Evolutionary conservation across 2,113 vertebrate species (phyloP).

Genomic region (Gavialis gangeticus): DNA sequence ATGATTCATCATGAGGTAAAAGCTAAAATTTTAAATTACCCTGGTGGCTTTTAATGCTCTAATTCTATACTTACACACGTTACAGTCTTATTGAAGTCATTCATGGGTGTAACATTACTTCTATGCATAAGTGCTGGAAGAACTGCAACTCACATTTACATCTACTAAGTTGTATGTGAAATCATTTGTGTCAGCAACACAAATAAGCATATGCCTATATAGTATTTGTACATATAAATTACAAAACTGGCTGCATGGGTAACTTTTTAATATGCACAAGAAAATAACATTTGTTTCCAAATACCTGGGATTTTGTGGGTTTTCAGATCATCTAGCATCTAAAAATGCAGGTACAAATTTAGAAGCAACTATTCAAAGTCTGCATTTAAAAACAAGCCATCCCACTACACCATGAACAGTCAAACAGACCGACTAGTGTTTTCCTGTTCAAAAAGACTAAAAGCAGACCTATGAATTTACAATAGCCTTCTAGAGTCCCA

Average conservation of each 20-base stretch:
- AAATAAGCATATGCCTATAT: not conserved
- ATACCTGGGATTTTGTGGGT: not conserved
- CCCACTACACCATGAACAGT: not conserved
- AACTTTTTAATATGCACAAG: not conserved
- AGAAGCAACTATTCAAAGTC: not conserved
- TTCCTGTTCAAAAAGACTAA: not conserved
- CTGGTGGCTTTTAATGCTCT: not conserved
- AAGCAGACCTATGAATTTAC: not conserved
- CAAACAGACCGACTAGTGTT: not conserved
- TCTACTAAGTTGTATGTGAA: not conserved
- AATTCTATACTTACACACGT: not conserved
- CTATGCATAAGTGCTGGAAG: not conserved
- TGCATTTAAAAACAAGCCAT: not conserved
- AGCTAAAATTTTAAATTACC: not conserved
- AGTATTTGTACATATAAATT: not conserved
- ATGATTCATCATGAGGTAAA: not conserved
- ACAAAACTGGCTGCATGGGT: not conserved
- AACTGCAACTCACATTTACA: not conserved
- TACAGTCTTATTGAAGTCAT: not conserved
- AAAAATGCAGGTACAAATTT: not conserved
- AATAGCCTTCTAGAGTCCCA: not conserved
- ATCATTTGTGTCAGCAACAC: fast-evolving
- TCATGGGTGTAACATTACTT: not conserved
- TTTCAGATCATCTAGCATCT: not conserved
- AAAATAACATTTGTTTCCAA: not conserved